Base-by-base conservation (phyloP, 2,888 invertebrate species). In the Philereme transversata region DNA sequence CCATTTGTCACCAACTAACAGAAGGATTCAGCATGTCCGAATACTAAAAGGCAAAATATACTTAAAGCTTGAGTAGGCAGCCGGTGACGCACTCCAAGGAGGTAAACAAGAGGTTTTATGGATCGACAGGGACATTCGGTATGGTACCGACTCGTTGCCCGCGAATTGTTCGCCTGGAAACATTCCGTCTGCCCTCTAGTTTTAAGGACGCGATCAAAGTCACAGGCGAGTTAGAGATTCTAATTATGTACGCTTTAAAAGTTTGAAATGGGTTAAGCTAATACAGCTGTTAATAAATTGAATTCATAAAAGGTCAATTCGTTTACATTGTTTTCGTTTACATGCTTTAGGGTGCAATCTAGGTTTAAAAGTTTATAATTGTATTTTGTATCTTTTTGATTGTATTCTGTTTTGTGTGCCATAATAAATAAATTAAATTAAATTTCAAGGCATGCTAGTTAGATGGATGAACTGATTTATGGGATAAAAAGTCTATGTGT, bases 51-150 rank as follows among this genome's bases (percentile, higher is more conserved):
- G 34, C 41, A 51, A 61, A 60, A 62, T 62, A 63, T 58, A 51
- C 41, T 59, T 48, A 41, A 58, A 60, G 53, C 58, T 51, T 62
- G 61, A 57, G 59, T 62, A 62, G 59, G 59, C 62, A 53, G 41
- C 57, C 51, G 60, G 68, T 78, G 77, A 77, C 78, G 74, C 78
- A 77, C 69, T 66, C 67, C 51, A 63, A 62, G 62, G 69, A 74
- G 72, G 75, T 77, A 80, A 81, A 80, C 72, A 76, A 75, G 74
- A 70, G 67, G 68, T 75, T 79, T 79, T 78, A 80, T 71, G 75
- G 70, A 62, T 47, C 69, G 67, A 44, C 67, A 61, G 66, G 74
- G 71, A 73, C 71, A 71, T 73, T 70, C 65, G n/a, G 68, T 70
- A 65, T 66, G 57, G 56, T 51, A 47, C 63, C 22, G 64, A 56